Evolutionary conservation across 1,140 invertebrate genomes (phyloP).

Genomic region (Cyclina sinensis): DNA sequence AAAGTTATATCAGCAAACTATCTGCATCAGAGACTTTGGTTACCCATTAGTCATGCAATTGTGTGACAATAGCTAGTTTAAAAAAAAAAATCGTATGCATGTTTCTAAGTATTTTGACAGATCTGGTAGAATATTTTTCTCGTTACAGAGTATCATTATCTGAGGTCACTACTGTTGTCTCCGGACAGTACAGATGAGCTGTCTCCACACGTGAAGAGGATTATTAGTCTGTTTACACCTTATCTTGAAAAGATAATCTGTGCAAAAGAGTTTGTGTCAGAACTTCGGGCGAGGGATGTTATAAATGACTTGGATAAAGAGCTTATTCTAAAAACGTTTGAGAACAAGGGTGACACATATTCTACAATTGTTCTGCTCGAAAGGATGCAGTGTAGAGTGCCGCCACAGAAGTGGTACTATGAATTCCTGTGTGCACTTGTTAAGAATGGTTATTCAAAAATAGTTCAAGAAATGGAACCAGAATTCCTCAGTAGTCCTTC

Average conservation of each 20-base stretch:
- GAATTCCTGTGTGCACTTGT: not conserved
- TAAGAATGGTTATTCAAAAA: not conserved
- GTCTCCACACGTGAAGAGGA: not conserved
- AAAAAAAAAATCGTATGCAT: too few relatives aligned
- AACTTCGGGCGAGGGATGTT: not conserved
- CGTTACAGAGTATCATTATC: not conserved
- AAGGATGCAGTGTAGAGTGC: conserved; percentile 8
- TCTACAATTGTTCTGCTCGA: conserved; percentile 6
- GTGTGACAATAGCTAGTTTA: too few relatives aligned
- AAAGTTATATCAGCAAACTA: too few relatives aligned
- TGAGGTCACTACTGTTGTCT: not conserved
- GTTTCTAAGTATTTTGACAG: too few relatives aligned
- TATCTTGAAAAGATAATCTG: not conserved
- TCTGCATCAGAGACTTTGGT: too few relatives aligned
- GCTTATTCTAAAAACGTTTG: not conserved
- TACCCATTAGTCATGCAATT: too few relatives aligned
- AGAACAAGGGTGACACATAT: not conserved
- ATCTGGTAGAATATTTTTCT: too few relatives aligned
- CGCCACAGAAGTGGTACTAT: conserved; percentile 24
- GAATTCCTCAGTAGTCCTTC: not conserved
- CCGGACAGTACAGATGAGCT: not conserved
- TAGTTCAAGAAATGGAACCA: conserved; percentile 21
- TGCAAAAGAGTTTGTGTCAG: not conserved
- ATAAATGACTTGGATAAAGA: not conserved
- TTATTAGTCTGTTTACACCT: not conserved